Conservation (phyloP, 2,888 invertebrate genomes). For the Adelphocoris suturalis region DNA sequence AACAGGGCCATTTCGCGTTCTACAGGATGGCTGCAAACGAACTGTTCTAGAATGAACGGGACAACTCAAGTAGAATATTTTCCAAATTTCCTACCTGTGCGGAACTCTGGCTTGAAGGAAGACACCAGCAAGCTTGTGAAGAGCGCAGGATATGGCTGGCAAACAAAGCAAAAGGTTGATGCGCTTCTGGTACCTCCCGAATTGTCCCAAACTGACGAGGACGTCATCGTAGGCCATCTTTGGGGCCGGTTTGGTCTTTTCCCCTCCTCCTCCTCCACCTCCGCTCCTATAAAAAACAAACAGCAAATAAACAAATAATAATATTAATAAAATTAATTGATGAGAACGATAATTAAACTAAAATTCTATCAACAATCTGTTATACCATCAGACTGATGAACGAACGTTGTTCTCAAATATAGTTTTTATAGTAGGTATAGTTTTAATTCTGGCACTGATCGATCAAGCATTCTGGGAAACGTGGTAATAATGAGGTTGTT, state of each 20-base stretch:
- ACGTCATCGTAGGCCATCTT: constrained; percentile 87
- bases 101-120: constrained; percentile 85
- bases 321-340: too few relatives aligned
- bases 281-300: constrained; percentile 20
- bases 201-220: constrained; percentile 84
- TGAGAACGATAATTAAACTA: too few relatives aligned
- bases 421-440: too few relatives aligned
- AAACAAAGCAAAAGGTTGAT: constrained; percentile 85
- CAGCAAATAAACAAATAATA: neutral
- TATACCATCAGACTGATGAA: too few relatives aligned
- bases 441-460: too few relatives aligned
- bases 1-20: too few relatives aligned
- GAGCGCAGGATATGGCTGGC: constrained; percentile 86
- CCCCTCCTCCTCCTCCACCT: constrained; percentile 62
- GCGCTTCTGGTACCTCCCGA: constrained; percentile 85
- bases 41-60: too few relatives aligned
- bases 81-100: constrained; percentile 80
- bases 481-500: too few relatives aligned
- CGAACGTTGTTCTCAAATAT: too few relatives aligned
- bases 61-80: neutral
- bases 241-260: neutral
- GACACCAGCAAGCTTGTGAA: constrained; percentile 86
- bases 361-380: too few relatives aligned
- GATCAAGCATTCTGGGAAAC: too few relatives aligned
- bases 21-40: too few relatives aligned